Evolutionary conservation across 2,888 invertebrate species (phyloP).

Genomic region (Plutella xylostella): DNA sequence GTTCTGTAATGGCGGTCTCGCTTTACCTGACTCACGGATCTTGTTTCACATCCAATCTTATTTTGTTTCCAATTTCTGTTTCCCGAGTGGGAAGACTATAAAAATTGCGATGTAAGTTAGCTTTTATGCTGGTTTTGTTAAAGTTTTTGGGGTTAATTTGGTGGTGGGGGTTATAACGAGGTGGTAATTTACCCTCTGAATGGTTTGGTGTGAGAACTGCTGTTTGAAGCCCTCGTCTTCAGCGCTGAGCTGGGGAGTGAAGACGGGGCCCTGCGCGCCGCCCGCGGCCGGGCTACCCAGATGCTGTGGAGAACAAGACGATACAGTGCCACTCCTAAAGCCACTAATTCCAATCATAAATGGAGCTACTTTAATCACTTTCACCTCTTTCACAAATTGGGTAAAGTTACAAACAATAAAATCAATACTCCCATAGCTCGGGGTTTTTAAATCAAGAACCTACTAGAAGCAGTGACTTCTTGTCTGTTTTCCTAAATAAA

Average conservation of each 20-base stretch:
- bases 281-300: slow-evolving; percentile 57
- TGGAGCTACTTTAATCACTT: slow-evolving; percentile 10
- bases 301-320: slow-evolving; percentile 16
- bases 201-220: slow-evolving; percentile 60
- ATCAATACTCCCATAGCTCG: too few species aligned
- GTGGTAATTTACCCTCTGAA: slow-evolving; percentile 51
- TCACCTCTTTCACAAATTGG: neutral
- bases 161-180: neutral
- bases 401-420: too few species aligned
- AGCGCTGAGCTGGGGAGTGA: slow-evolving; percentile 53
- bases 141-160: neutral
- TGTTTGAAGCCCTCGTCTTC: slow-evolving; percentile 62
- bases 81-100: slow-evolving; percentile 62
- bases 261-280: slow-evolving; percentile 54
- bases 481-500: too few species aligned
- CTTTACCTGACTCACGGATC: slow-evolving; percentile 63
- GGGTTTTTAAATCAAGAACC: too few species aligned
- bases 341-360: too few species aligned
- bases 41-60: slow-evolving; percentile 64
- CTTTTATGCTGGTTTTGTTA: neutral
- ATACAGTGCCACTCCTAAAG: too few species aligned
- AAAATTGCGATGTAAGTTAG: slow-evolving; percentile 23
- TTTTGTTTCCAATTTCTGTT: slow-evolving; percentile 65
- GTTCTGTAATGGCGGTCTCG: neutral
- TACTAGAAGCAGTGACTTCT: too few species aligned